Base-by-base conservation (phyloP, 1,140 invertebrate genomes). In the Drosophila sp. region DNA sequence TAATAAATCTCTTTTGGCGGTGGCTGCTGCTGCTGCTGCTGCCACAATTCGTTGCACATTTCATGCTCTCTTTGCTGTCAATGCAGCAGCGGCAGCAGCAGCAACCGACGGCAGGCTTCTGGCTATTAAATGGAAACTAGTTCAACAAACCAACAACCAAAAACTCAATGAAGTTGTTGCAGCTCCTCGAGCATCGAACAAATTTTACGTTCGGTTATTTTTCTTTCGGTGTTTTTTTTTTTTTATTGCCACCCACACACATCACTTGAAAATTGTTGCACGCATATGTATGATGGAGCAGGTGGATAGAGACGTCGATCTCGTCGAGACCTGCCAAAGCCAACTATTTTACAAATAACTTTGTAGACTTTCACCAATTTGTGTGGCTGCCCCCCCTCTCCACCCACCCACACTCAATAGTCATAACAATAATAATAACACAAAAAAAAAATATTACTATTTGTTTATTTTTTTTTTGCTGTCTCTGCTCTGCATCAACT, bases 31-130 rank as follows among this genome's bases (percentile, higher is more conserved):
- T 70, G 72, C 30, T 30, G 66, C 32, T 67, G 82, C 83, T 87
- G 84, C 83, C 79, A 87, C 83, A 87, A 87, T 82, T 87, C 83
- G 83, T 83, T 87, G 84, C 84, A 89, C 83, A 87, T 87, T 87
- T 87, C 83, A 87, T 89, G 83, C 83, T 87, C 83, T 87, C 83
- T 89, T 87, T 87, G 81, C 73, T 70, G 76, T 41, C 61, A 63
- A 64, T 32, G 44, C 44, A 50, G 7, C 44, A 25, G 44, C 23
- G 27, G 10, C 38, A 11, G 10, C 38, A 40, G 10, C 6, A 11
- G 60, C 23, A 8, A 44, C 64, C 41, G 29, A 32, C 10, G 40
- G 30, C 40, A 60, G 61, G 47, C 76, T 76, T 79, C 74, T 76
- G 83, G 74, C 79, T 70, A 83, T 79, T 83, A 79, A 83, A 73